These are phyloP conservation scores for Eidolon helvum DNA, from an alignment of 2,113 vertebrate genomes.

Conservation along the genomic window DNA sequence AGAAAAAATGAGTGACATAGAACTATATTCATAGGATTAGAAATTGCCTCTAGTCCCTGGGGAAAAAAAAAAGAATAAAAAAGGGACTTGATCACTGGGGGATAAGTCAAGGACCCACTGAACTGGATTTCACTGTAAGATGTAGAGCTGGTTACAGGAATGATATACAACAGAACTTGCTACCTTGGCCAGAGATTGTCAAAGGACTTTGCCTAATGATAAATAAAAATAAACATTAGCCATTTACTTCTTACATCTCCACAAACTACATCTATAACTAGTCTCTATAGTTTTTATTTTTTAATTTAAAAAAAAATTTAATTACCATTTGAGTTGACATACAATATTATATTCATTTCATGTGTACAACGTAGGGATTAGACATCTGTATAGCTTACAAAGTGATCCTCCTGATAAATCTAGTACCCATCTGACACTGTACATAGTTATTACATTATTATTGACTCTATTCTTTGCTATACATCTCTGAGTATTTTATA, in stretches of 20 bases:
- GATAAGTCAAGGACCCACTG: neutral
- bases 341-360: too few relatives aligned
- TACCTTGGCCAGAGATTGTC: neutral
- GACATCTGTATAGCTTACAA: too few relatives aligned
- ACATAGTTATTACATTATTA: too few relatives aligned
- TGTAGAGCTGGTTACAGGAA: neutral
- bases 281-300: neutral
- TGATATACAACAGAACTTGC: neutral
- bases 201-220: neutral
- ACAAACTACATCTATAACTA: neutral
- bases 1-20: neutral
- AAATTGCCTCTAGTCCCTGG: accelerated
- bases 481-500: too few relatives aligned
- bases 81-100: neutral
- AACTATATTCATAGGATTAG: neutral
- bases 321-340: too few relatives aligned
- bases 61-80: neutral
- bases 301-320: too few relatives aligned
- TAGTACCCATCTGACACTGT: too few relatives aligned
- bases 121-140: neutral
- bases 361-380: too few relatives aligned
- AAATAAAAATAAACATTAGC: neutral
- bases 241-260: neutral
- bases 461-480: too few relatives aligned
- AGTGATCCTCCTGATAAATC: too few relatives aligned